phyloP scores from a whole-genome alignment of 2,888 invertebrate genomes.

The Abrostola triplasia region DNA sequence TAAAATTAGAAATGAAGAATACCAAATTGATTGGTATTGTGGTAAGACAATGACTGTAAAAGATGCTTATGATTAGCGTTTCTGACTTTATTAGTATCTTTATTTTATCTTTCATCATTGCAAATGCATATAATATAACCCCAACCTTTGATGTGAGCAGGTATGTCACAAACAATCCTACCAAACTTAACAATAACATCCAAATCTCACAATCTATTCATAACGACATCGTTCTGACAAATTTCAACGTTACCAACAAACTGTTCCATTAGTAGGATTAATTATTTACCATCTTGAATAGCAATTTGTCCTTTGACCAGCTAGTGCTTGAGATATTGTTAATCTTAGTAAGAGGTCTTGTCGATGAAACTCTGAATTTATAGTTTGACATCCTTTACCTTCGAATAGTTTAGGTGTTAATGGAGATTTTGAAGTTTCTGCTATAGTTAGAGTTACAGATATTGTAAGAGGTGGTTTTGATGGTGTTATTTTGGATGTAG shows the following conservation, averaged over 20 bases:
- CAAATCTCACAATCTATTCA: conserved; percentile 61
- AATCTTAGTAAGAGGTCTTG: conserved; percentile 78
- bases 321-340: conserved; percentile 71
- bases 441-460: conserved; percentile 40
- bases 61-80: too few species aligned
- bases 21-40: too few species aligned
- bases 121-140: background rate
- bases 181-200: conserved; percentile 59
- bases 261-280: conserved; percentile 86
- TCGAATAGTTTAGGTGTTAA: conserved; percentile 50
- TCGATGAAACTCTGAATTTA: conserved; percentile 65
- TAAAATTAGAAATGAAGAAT: too few species aligned
- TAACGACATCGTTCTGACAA: conserved; percentile 69
- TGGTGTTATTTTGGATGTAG: background rate
- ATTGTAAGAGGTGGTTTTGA: conserved; percentile 20
- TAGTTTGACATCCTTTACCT: conserved; percentile 55
- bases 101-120: too few species aligned
- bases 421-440: conserved; percentile 46
- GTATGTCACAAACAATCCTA: conserved; percentile 29
- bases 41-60: too few species aligned
- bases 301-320: conserved; percentile 83
- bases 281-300: conserved; percentile 83
- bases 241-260: conserved; percentile 76
- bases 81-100: too few species aligned
- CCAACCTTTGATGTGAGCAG: background rate